A percentile compares a stretch with the other conserved stretches of the same genome.
Conservation (phyloP, 2,888 invertebrate species). For the Dryobotodes eremita region DNA sequence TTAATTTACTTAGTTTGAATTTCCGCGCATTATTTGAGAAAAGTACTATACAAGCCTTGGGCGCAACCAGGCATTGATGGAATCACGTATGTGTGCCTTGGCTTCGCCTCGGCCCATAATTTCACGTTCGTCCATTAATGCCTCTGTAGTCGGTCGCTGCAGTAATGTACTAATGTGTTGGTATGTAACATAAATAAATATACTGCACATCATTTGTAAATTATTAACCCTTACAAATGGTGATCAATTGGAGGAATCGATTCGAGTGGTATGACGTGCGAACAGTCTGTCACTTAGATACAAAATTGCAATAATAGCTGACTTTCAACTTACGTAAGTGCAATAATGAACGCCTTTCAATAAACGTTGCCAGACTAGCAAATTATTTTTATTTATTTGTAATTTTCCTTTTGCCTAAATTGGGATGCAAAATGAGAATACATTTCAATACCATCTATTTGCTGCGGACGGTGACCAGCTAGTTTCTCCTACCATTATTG, state of each 20-base stretch:
- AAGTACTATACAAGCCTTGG: too few species aligned
- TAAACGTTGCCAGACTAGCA: neutral
- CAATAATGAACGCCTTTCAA: slow-evolving; percentile 30
- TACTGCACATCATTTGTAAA: slow-evolving; percentile 19
- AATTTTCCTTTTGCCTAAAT: slow-evolving; percentile 14
- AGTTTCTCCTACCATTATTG: slow-evolving; percentile 24
- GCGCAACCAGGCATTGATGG: too few species aligned
- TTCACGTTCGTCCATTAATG: too few species aligned
- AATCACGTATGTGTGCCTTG: too few species aligned
- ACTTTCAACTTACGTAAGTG: slow-evolving; percentile 22
- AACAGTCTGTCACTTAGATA: neutral
- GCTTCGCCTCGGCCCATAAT: too few species aligned
- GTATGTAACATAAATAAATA: neutral
- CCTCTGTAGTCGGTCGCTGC: too few species aligned
- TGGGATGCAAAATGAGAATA: slow-evolving; percentile 21
- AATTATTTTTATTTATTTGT: slow-evolving; percentile 11
- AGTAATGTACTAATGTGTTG: too few species aligned
- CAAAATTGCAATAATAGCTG: slow-evolving; percentile 28
- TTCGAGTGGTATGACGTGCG: neutral
- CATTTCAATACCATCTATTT: slow-evolving; percentile 2
- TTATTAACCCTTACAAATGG: slow-evolving; percentile 32
- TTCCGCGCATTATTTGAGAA: too few species aligned
- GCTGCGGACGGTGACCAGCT: neutral
- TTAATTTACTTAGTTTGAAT: too few species aligned
- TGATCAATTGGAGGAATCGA: slow-evolving; percentile 36